Percentiles rank a stretch among this genome's conserved stretches.
phyloP scores from a whole-genome alignment of 2,113 vertebrate genomes.

The Ifrita kowaldi region DNA sequence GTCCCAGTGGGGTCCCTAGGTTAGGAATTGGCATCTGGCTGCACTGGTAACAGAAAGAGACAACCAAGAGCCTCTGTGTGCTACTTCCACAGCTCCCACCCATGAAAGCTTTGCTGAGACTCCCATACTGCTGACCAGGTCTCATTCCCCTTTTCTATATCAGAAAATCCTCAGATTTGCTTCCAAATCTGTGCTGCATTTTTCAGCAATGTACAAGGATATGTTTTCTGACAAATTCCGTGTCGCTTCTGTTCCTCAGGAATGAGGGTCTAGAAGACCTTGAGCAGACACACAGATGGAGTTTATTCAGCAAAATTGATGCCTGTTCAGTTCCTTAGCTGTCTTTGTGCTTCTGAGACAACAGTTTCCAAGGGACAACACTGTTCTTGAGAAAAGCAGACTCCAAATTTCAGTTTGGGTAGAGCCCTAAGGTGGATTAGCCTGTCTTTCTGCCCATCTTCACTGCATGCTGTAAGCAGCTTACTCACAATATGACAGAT shows the following conservation, averaged over 20 bases:
- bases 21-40: not conserved
- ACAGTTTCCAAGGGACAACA: not conserved
- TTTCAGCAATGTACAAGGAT: not conserved
- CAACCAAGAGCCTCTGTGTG: not conserved
- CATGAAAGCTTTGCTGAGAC: not conserved
- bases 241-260: not conserved
- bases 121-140: not conserved
- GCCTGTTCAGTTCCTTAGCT: not conserved
- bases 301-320: not conserved
- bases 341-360: not conserved
- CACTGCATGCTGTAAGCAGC: slow-evolving; percentile 6
- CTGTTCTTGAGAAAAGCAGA: not conserved
- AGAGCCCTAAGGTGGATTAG: slow-evolving; percentile 20
- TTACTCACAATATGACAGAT: slow-evolving; percentile 14
- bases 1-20: fast-evolving
- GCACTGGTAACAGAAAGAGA: not conserved
- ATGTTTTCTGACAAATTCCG: not conserved
- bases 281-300: not conserved
- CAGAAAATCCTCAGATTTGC: not conserved
- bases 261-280: not conserved
- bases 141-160: not conserved
- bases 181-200: not conserved
- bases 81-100: not conserved
- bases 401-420: not conserved
- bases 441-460: not conserved